Conservation (phyloP, 1,140 invertebrate genomes). For the Drosophila pruinosa region DNA sequence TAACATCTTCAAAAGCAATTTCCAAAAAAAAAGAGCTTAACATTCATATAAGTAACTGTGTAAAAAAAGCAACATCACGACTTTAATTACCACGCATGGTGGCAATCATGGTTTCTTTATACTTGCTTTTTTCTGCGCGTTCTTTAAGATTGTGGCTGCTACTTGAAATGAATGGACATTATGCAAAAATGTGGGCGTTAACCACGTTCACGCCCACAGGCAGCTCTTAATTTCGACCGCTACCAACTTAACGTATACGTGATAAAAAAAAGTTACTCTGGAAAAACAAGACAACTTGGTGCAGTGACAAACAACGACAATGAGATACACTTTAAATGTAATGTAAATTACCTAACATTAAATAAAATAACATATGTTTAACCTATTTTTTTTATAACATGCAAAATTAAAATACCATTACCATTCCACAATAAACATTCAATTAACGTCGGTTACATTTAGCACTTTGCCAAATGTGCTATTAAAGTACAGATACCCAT, state of each 20-base stretch:
- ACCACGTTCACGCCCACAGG: constrained; percentile 18
- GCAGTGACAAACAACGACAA: background rate
- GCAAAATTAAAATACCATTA: background rate
- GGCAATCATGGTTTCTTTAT: constrained; percentile 29
- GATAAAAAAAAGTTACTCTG: background rate
- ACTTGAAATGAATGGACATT: constrained; percentile 42
- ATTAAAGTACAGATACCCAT: background rate
- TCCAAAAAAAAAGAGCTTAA: constrained; percentile 14
- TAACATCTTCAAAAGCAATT: constrained; percentile 53
- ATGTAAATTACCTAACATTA: background rate
- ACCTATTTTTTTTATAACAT: background rate
- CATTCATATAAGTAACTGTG: constrained; percentile 8
- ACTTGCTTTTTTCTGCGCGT: constrained; percentile 8
- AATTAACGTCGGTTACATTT: background rate
- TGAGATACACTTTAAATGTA: background rate
- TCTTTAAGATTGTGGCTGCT: constrained; percentile 24
- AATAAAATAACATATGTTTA: background rate
- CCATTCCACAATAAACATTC: background rate
- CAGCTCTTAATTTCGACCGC: constrained; percentile 13
- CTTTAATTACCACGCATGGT: constrained; percentile 64
- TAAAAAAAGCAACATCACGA: constrained; percentile 56
- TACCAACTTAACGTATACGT: constrained; percentile 33
- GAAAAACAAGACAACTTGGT: background rate
- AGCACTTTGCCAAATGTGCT: background rate
- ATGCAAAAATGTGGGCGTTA: constrained; percentile 53